Evolutionary conservation across 1,140 invertebrate species (phyloP).

Genomic region (Oncopeltus fasciatus): DNA sequence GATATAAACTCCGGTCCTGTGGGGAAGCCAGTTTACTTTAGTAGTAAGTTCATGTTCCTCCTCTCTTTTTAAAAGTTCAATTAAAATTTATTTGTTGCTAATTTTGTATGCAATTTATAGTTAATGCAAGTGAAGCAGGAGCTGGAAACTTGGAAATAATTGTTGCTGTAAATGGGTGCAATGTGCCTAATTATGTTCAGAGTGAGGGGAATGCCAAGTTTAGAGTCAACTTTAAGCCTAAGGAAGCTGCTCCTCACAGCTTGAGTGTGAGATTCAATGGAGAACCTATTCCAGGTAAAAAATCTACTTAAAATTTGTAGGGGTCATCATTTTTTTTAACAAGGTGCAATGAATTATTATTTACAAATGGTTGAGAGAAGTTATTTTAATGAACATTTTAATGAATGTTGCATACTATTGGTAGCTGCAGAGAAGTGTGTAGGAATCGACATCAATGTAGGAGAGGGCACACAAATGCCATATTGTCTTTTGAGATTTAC

Average conservation of each 20-base stretch:
- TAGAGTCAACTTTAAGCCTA: conserved; percentile 90
- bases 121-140: conserved; percentile 67
- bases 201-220: conserved; percentile 94
- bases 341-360: too few relatives aligned
- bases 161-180: conserved; percentile 90
- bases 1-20: conserved; percentile 79
- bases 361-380: too few relatives aligned
- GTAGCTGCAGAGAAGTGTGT: too few relatives aligned
- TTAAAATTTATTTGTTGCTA: neutral
- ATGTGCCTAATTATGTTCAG: conserved; percentile 96
- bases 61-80: neutral
- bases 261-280: conserved; percentile 92
- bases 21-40: conserved; percentile 83
- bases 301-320: too few relatives aligned
- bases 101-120: conserved; percentile 29
- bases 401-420: too few relatives aligned
- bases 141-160: conserved; percentile 96
- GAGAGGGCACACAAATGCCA: too few relatives aligned
- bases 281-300: conserved; percentile 74
- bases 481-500: too few relatives aligned
- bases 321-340: too few relatives aligned
- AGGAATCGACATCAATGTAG: too few relatives aligned
- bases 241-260: conserved; percentile 73
- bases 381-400: too few relatives aligned
- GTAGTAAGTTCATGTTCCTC: conserved; percentile 50